Evolutionary conservation across 2,797 vertebrate genomes (phyloP).

Genomic region (Chelidonichthys spinosus): DNA sequence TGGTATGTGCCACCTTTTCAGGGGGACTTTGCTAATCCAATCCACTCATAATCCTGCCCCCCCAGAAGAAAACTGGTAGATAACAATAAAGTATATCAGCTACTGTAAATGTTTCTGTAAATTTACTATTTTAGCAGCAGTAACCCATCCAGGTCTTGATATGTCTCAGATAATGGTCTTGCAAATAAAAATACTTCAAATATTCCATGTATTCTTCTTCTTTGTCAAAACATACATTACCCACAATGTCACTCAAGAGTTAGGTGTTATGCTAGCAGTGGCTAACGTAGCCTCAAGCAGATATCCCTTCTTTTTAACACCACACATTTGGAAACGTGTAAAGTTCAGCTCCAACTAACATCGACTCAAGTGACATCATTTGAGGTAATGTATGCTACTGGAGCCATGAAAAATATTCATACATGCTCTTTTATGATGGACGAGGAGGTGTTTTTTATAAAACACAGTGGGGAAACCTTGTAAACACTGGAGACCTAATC

Average conservation of each 20-base stretch:
- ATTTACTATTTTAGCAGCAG: slow-evolving; percentile 8
- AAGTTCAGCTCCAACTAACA: neutral
- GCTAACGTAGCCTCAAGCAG: neutral
- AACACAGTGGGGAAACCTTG: neutral
- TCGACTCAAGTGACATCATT: neutral
- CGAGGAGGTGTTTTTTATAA: neutral
- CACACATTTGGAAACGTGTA: neutral
- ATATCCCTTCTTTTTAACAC: neutral
- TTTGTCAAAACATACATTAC: neutral
- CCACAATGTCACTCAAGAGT: neutral
- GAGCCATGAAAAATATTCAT: neutral
- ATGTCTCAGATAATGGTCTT: too few species aligned
- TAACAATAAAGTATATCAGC: neutral
- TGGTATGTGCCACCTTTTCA: slow-evolving; percentile 29
- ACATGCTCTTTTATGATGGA: neutral
- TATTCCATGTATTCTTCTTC: neutral
- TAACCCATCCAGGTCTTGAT: neutral
- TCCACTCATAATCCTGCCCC: slow-evolving; percentile 29
- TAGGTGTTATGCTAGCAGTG: neutral
- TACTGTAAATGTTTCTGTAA: too few species aligned
- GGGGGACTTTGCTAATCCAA: slow-evolving; percentile 34
- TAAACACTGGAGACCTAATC: neutral
- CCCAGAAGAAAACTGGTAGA: too few species aligned
- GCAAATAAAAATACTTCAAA: too few species aligned
- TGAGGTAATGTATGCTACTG: neutral